Percentiles rank a stretch among this genome's conserved stretches.
These are phyloP conservation scores for Charina bottae DNA, from an alignment of 2,113 vertebrate species.

Conservation along the genomic window DNA sequence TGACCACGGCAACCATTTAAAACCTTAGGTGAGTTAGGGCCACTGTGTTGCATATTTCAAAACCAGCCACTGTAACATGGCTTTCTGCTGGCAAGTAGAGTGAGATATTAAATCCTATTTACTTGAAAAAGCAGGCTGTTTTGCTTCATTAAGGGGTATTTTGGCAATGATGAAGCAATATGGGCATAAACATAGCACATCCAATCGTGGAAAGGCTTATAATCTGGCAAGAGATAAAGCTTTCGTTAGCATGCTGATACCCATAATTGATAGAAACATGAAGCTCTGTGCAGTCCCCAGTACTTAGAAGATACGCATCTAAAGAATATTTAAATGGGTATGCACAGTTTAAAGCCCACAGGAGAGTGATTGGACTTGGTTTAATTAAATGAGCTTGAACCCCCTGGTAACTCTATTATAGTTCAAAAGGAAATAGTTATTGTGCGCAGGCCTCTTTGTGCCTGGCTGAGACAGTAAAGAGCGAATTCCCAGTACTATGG, in stretches of 20 bases:
- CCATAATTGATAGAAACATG: slow-evolving; percentile 59
- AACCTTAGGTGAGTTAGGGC: neutral
- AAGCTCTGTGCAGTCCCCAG: slow-evolving; percentile 40
- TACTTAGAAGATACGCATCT: slow-evolving; percentile 63
- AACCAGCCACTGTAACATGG: slow-evolving; percentile 16
- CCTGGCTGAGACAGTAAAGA: slow-evolving; percentile 50
- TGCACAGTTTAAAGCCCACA: slow-evolving; percentile 63
- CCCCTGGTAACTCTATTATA: slow-evolving; percentile 51
- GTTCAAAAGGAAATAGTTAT: slow-evolving; percentile 64
- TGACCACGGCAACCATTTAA: neutral
- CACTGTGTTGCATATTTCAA: neutral
- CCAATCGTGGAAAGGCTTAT: slow-evolving; percentile 32
- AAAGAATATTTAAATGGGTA: slow-evolving; percentile 67
- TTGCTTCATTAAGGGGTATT: slow-evolving; percentile 11
- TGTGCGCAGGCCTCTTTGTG: slow-evolving; percentile 34
- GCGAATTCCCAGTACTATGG: neutral
- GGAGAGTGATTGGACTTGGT: slow-evolving; percentile 62
- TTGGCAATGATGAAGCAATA: slow-evolving; percentile 31
- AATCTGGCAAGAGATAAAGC: slow-evolving; percentile 35
- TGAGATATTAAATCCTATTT: slow-evolving; percentile 37
- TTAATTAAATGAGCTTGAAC: slow-evolving; percentile 71
- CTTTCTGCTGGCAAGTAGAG: slow-evolving; percentile 13
- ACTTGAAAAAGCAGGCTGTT: slow-evolving; percentile 36
- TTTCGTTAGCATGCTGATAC: slow-evolving; percentile 47
- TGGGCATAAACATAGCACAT: slow-evolving; percentile 1